Conservation (phyloP, 1,140 invertebrate genomes). For the Amyelois transitella region DNA sequence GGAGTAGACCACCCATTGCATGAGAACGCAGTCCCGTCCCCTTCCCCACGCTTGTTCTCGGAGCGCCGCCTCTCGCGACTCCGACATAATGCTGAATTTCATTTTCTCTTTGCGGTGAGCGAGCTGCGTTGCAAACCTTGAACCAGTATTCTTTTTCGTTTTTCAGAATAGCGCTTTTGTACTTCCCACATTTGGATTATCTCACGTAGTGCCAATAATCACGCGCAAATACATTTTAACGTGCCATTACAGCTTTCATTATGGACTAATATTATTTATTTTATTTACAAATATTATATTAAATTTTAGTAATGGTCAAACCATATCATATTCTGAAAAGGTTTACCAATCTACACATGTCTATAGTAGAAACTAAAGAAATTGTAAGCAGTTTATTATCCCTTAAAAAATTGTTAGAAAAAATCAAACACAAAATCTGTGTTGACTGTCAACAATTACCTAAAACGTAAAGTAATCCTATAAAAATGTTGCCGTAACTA, state of each 20-base stretch:
- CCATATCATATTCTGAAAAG: too few relatives aligned
- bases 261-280: too few relatives aligned
- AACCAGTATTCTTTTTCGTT: slow-evolving; percentile 16
- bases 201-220: neutral
- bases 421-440: neutral
- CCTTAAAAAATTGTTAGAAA: neutral
- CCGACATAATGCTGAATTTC: slow-evolving; percentile 67
- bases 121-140: slow-evolving; percentile 36
- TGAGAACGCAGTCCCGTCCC: slow-evolving; percentile 61
- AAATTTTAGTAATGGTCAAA: too few relatives aligned
- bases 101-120: slow-evolving; percentile 52
- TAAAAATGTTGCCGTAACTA: neutral
- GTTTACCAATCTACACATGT: too few relatives aligned
- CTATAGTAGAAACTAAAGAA: too few relatives aligned
- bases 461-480: neutral
- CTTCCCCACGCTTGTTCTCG: slow-evolving; percentile 51
- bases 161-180: slow-evolving; percentile 27
- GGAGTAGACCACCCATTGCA: slow-evolving; percentile 63
- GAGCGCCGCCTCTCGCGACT: slow-evolving; percentile 56
- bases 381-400: too few relatives aligned
- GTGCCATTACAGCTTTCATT: neutral
- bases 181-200: slow-evolving; percentile 27
- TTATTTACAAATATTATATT: too few relatives aligned
- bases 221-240: neutral
- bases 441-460: neutral